Base-by-base conservation (phyloP, 1,140 invertebrate species). In the Euglossa dilemma region DNA sequence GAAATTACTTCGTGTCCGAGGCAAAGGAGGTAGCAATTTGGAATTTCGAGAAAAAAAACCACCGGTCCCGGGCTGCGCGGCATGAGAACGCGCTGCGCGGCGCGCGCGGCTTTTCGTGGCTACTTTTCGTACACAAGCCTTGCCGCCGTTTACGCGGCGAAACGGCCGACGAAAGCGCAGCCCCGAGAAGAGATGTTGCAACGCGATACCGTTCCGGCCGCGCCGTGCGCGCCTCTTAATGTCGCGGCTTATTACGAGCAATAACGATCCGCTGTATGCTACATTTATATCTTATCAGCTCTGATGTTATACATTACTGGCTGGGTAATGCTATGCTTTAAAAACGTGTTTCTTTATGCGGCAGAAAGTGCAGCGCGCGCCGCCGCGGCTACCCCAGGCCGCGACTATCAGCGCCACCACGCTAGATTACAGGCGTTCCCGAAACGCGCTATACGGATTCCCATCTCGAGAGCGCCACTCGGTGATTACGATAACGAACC, bases 211-310 rank as follows among this genome's bases (percentile, higher is more conserved):
- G 72, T 67, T 52, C 59, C 28, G 9, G 11, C n/a, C 66, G 7
- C 69, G 25, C 45, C 28, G 61, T 56, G 25, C 43, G 47, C n/a
- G 54, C 6, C 71, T 76, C 80, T 54, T 66, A 54, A 59, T 59
- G 67, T 64, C 79, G 79, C 79, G 61, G 80, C 80, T 76, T 82
- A 82, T 82, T 82, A 82, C 80, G 52, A 82, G 73, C 80, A 82
- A 82, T 82, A 76, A 82, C 63, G 80, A 82, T 43, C 63, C 54
- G n/a, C 52, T 25, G 45, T 56, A 57, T 50, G 59, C 45, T 67
- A 76, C 63, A 50, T 82, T 67, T 82, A 64, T 76, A 76, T 69
- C 80, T 82, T 76, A 82, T 82, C 73, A 82, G 52, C 25, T 20
- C 54, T 67, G 45, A 82, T 76, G 80, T 59, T 82, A 76, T 76